Percentiles rank a stretch among this genome's conserved stretches.
Conservation (phyloP, 2,888 invertebrate genomes). For the Alcis repandata region DNA sequence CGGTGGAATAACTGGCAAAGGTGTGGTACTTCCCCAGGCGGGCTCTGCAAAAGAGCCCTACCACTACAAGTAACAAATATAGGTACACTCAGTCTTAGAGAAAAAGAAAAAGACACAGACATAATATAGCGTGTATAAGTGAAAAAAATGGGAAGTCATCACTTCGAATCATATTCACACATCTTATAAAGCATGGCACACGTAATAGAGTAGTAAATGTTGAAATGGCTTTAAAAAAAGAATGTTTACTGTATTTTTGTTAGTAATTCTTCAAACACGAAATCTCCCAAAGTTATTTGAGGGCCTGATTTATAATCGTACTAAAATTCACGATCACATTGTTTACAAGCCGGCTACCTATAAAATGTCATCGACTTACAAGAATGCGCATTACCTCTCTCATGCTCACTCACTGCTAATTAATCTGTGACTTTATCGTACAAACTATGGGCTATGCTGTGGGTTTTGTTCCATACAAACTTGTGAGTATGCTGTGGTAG, state of each 20-base stretch:
- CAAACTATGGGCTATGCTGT: conserved; percentile 9
- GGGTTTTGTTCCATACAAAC: conserved; percentile 28
- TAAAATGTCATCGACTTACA: conserved; percentile 58
- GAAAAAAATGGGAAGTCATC: too few species aligned
- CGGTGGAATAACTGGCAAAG: too few species aligned
- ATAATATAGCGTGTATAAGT: too few species aligned
- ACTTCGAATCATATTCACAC: too few species aligned
- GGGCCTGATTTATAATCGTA: conserved; percentile 40
- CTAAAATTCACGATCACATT: conserved; percentile 44
- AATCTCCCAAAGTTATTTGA: conserved; percentile 30
- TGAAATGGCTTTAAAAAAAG: neutral
- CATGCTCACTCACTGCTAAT: conserved; percentile 7
- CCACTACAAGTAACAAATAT: too few species aligned
- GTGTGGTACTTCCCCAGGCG: too few species aligned
- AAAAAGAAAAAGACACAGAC: too few species aligned
- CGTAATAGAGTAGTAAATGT: neutral
- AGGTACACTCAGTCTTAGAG: too few species aligned
- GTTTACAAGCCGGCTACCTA: conserved; percentile 51
- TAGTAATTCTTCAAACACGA: conserved; percentile 3
- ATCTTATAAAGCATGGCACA: too few species aligned
- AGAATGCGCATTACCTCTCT: conserved; percentile 61
- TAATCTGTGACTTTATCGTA: conserved; percentile 27
- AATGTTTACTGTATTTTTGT: neutral
- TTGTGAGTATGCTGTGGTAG: conserved; percentile 12
- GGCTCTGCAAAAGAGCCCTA: too few species aligned